Base-by-base conservation (phyloP, 1,140 invertebrate genomes). In the Drosophila sucinea region DNA sequence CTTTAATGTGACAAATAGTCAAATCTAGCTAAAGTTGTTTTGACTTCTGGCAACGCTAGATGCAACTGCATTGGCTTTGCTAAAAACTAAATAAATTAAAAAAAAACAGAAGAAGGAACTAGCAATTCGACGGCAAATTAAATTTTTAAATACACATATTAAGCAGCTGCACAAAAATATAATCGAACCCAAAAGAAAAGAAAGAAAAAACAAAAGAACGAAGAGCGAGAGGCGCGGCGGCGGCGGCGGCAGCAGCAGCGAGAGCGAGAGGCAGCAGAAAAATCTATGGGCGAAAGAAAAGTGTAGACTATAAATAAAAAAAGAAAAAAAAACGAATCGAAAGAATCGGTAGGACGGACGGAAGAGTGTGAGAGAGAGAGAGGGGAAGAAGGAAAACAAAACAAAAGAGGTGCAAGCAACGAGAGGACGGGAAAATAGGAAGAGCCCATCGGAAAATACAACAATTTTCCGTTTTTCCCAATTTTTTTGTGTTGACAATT, bases 181-280 rank as follows among this genome's bases (percentile, higher is more conserved):
- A 27, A 51, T 27, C 10, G 17, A 29, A 33, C 4, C 17, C 25
- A 44, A 25, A 47, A 51, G 44, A 51, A 51, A 51, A 3, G n/a
- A 8, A 23, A 51, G 23, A 8, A 51, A 27, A 51, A 3, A 27
- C n/a, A 25, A 4, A 47, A 25, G 44, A 47, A 47, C 84, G 84
- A 81, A 90, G 89, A 77, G 70, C 66, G 70, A 71, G 69, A 71
- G 68, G 51, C 60, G 78, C 75, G 70, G 67, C 60, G 68, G 72
- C 60, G 68, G 72, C 72, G 61, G 65, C 60, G 60, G 64, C 56
- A 72, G 57, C 64, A 62, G 33, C 61, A 60, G 70, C 70, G 44
- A 74, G 70, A 62, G 73, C 33, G 73, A 76, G 74, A 67, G 60
- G 33, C 8, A 51, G 44, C 44, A 27, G 44, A 51, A 51, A 51